These are phyloP conservation scores for Catostomus latipinnis DNA, from an alignment of 2,797 vertebrate genomes.

Conservation along the genomic window DNA sequence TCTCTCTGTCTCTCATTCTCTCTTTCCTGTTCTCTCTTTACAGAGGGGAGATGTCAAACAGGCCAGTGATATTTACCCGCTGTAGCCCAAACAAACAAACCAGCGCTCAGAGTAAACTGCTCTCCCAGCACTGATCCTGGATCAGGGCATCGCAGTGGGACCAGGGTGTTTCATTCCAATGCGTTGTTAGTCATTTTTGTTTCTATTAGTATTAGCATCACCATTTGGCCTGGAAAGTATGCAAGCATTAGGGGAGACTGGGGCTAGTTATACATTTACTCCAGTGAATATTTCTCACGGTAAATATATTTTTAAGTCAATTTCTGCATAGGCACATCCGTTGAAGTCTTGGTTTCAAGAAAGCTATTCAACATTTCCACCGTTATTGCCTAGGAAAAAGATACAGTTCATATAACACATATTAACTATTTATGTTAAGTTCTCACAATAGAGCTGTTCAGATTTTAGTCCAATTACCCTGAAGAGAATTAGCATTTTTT, in stretches of 20 bases:
- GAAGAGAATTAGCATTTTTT: no score
- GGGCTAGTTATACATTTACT: no score
- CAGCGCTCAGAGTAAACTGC: conserved; percentile 44
- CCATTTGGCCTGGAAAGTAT: background rate
- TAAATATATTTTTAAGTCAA: no score
- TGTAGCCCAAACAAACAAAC: conserved; percentile 60
- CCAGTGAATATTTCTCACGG: no score
- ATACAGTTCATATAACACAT: no score
- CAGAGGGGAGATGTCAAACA: conserved; percentile 60
- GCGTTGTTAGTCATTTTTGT: background rate
- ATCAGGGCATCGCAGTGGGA: conserved; percentile 19
- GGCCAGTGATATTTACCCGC: conserved; percentile 62
- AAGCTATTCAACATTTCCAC: no score
- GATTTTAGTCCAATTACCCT: no score
- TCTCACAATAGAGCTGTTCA: no score
- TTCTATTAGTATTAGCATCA: background rate
- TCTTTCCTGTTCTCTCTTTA: conserved; percentile 48
- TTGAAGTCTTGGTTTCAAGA: no score
- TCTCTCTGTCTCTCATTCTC: background rate
- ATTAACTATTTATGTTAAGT: no score
- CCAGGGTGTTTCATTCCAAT: background rate
- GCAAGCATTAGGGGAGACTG: background rate
- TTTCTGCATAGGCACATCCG: no score
- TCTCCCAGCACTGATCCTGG: conserved; percentile 39
- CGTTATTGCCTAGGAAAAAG: no score